Percentiles rank a stretch among this genome's conserved stretches.
phyloP scores from a whole-genome alignment of 2,797 vertebrate genomes.

The Lates japonicus region DNA sequence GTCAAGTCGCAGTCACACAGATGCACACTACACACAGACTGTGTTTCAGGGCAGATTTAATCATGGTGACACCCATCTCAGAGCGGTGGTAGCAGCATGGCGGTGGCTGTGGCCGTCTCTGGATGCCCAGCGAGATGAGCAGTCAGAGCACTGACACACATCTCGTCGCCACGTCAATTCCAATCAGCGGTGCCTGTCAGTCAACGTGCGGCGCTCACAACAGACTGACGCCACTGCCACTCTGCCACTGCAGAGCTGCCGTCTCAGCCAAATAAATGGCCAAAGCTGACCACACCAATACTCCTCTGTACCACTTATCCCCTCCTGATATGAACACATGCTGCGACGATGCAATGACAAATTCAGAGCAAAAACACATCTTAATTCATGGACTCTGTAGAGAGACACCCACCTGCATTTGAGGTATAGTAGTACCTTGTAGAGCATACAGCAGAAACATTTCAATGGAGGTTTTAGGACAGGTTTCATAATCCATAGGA shows the following conservation, averaged over 20 bases:
- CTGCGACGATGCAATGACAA: constrained; percentile 23
- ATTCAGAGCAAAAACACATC: constrained; percentile 37
- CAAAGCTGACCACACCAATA: constrained; percentile 64
- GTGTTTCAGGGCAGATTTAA: constrained; percentile 75
- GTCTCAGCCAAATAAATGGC: constrained; percentile 63
- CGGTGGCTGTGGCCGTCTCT: constrained; percentile 71
- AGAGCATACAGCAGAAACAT: not conserved
- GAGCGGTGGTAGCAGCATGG: constrained; percentile 64
- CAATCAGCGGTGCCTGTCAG: constrained; percentile 84
- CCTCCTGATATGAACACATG: constrained; percentile 30
- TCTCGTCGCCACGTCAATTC: constrained; percentile 85
- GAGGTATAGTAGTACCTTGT: not conserved
- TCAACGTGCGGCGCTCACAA: constrained; percentile 63
- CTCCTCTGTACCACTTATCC: constrained; percentile 47
- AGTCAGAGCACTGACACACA: constrained; percentile 85
- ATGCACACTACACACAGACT: constrained; percentile 36
- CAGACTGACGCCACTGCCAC: constrained; percentile 56
- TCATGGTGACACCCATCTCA: constrained; percentile 78
- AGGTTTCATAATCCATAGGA: not conserved
- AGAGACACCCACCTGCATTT: constrained; percentile 22
- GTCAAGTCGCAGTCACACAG: constrained; percentile 30
- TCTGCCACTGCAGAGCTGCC: constrained; percentile 62
- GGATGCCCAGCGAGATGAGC: constrained; percentile 83
- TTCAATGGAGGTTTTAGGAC: not conserved
- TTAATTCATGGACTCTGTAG: not conserved